These are phyloP conservation scores for Sipha flava DNA, from an alignment of 1,140 invertebrate genomes.

Conservation along the genomic window DNA sequence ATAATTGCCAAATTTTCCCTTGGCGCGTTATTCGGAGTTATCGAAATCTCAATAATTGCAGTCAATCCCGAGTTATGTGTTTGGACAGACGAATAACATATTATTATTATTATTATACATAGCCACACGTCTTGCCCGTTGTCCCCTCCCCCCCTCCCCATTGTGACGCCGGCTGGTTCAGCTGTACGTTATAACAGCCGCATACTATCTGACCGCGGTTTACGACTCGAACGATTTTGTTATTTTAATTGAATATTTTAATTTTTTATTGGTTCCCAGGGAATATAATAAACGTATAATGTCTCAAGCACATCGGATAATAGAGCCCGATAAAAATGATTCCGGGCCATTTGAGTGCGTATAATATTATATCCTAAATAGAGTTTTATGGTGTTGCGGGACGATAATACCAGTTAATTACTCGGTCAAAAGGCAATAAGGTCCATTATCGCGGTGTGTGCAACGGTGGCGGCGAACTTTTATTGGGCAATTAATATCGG, in stretches of 20 bases:
- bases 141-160: too few relatives aligned
- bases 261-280: not conserved
- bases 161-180: too few relatives aligned
- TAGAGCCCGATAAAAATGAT: not conserved
- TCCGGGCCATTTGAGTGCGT: too few relatives aligned
- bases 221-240: not conserved
- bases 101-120: not conserved
- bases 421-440: not conserved
- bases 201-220: not conserved
- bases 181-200: not conserved
- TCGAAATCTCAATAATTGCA: not conserved
- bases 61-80: not conserved
- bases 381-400: not conserved
- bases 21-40: not conserved
- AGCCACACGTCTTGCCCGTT: too few relatives aligned
- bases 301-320: not conserved
- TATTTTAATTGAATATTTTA: not conserved
- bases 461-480: not conserved
- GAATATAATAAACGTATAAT: not conserved
- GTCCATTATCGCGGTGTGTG: not conserved
- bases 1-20: not conserved
- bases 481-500: conserved; percentile 8
- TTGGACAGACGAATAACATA: not conserved
- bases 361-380: too few relatives aligned
- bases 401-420: not conserved